Evolutionary conservation across 2,797 vertebrate species (phyloP).

Genomic region (Crocidura indochinensis): DNA sequence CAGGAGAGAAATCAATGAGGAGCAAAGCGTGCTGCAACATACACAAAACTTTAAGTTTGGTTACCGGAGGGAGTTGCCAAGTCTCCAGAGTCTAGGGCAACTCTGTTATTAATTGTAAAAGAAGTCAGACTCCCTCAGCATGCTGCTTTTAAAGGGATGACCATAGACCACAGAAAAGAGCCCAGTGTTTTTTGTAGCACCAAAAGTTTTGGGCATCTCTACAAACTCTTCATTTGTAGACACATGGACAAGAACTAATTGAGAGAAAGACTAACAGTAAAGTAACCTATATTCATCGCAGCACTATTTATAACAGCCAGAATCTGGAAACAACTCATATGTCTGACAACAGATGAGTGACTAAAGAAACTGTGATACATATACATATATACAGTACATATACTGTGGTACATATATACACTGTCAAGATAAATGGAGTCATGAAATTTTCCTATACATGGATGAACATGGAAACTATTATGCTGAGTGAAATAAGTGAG

Average conservation of each 20-base stretch:
- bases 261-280: neutral
- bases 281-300: no score
- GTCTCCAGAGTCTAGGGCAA: neutral
- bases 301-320: no score
- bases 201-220: neutral
- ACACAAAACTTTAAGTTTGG: neutral
- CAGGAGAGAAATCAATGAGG: neutral
- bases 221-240: neutral
- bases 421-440: no score
- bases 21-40: neutral
- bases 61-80: neutral
- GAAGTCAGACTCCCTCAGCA: neutral
- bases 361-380: no score
- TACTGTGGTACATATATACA: no score
- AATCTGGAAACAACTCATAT: no score
- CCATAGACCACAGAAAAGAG: neutral
- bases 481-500: no score
- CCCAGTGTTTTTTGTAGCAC: neutral
- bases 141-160: slow-evolving; percentile 6
- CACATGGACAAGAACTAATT: neutral
- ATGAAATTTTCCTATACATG: no score
- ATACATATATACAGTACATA: no score
- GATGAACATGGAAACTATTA: no score
- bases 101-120: slow-evolving; percentile 19
- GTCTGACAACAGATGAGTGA: no score